Conservation (phyloP, 2,797 vertebrate genomes). For the Darevskia mixta region DNA sequence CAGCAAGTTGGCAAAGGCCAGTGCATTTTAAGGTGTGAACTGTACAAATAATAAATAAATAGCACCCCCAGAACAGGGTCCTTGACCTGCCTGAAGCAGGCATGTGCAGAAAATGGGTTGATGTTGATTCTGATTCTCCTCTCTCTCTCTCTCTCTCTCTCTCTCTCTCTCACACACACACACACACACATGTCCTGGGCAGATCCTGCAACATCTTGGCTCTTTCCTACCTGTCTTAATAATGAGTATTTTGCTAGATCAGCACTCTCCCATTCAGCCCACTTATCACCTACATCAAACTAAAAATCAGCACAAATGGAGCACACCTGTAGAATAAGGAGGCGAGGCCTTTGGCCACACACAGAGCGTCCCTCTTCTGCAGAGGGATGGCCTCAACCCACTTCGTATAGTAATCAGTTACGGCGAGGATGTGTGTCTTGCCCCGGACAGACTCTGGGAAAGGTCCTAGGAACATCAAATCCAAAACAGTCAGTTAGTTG, state of each 20-base stretch:
- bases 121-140: not conserved
- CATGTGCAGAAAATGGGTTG: too few relatives aligned
- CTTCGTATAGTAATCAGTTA: slow-evolving; percentile 91
- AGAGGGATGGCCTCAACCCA: slow-evolving; percentile 90
- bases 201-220: not conserved
- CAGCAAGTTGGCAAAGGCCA: too few relatives aligned
- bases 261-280: not conserved
- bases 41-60: too few relatives aligned
- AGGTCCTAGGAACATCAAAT: slow-evolving; percentile 80
- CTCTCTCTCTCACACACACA: too few relatives aligned
- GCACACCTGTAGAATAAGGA: slow-evolving; percentile 87
- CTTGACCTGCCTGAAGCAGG: too few relatives aligned
- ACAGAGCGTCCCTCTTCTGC: slow-evolving; percentile 82
- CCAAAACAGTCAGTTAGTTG: slow-evolving; percentile 16
- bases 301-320: not conserved
- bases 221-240: not conserved
- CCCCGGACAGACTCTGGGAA: slow-evolving; percentile 84
- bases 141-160: too few relatives aligned
- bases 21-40: too few relatives aligned
- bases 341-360: slow-evolving; percentile 86
- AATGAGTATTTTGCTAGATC: not conserved
- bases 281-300: too few relatives aligned
- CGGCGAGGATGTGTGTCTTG: slow-evolving; percentile 80
- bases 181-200: too few relatives aligned
- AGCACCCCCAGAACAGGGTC: not conserved